These are phyloP conservation scores for Episyrphus balteatus DNA, from an alignment of 1,140 invertebrate species.

Conservation along the genomic window DNA sequence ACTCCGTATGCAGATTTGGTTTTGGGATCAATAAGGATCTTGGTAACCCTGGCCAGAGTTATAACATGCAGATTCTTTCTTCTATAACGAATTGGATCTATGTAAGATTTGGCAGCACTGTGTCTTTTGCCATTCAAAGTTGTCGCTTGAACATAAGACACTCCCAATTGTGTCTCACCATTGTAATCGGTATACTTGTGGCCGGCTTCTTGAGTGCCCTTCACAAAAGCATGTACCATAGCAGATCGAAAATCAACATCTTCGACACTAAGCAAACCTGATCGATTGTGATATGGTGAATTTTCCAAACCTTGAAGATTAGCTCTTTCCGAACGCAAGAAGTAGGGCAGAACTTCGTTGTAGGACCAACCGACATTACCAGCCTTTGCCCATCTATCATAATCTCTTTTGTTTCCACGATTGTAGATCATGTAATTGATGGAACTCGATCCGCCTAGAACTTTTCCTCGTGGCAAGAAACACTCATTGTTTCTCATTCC, in stretches of 20 bases:
- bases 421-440: slow-evolving; percentile 79
- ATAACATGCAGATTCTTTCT: slow-evolving; percentile 55
- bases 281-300: slow-evolving; percentile 40
- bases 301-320: slow-evolving; percentile 36
- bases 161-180: slow-evolving; percentile 47
- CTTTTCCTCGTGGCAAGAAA: slow-evolving; percentile 46
- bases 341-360: slow-evolving; percentile 54
- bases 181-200: slow-evolving; percentile 49
- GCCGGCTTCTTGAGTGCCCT: slow-evolving; percentile 45
- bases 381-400: slow-evolving; percentile 54
- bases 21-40: slow-evolving; percentile 47
- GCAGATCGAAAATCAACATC: slow-evolving; percentile 41
- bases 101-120: slow-evolving; percentile 46
- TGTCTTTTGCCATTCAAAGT: slow-evolving; percentile 40
- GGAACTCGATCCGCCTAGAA: slow-evolving; percentile 56
- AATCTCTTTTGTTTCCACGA: slow-evolving; percentile 59
- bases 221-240: slow-evolving; percentile 46
- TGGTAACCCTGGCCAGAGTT: slow-evolving; percentile 44
- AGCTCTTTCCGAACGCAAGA: slow-evolving; percentile 44
- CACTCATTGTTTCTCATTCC: slow-evolving; percentile 40
- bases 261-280: slow-evolving; percentile 40
- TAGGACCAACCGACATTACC: slow-evolving; percentile 60
- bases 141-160: slow-evolving; percentile 54
- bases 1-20: slow-evolving; percentile 52
- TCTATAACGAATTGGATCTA: slow-evolving; percentile 41